Evolutionary conservation across 2,888 invertebrate species (phyloP).

Genomic region (Carabus problematicus): DNA sequence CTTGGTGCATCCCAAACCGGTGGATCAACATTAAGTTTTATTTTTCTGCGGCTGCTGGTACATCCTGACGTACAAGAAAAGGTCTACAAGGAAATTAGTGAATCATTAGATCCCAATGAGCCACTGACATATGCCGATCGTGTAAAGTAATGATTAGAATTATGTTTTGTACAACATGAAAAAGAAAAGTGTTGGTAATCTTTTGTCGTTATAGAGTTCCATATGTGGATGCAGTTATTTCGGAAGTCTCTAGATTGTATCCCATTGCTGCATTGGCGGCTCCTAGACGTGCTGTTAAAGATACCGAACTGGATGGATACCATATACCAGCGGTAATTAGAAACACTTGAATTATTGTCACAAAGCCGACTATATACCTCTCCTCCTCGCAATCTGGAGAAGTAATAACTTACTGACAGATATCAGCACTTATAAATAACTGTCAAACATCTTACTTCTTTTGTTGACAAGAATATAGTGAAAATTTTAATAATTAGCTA

Average conservation of each 20-base stretch:
- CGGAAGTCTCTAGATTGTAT: conserved; percentile 61
- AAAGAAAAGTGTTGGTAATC: too few species aligned
- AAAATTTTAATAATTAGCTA: too few species aligned
- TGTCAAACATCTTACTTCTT: too few species aligned
- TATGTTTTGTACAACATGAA: too few species aligned
- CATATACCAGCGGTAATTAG: conserved; percentile 54
- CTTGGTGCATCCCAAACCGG: conserved; percentile 73
- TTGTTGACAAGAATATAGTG: too few species aligned
- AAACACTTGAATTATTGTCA: too few species aligned
- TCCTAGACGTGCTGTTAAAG: conserved; percentile 62
- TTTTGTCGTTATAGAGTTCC: conserved; percentile 62
- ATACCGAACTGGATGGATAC: conserved; percentile 65
- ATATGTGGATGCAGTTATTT: conserved; percentile 64
- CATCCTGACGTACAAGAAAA: conserved; percentile 66
- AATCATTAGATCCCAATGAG: conserved; percentile 57
- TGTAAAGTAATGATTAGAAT: conserved; percentile 57
- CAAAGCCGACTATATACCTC: too few species aligned
- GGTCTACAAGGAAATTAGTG: conserved; percentile 64
- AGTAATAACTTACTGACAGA: too few species aligned
- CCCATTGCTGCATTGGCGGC: conserved; percentile 61
- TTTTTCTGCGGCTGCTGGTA: conserved; percentile 66
- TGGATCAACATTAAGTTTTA: conserved; percentile 68
- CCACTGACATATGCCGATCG: conserved; percentile 61
- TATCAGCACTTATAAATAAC: too few species aligned
- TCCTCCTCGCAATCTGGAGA: too few species aligned